Evolutionary conservation across 64 coral and sea anemone genomes (phyloP).

Genomic region (Montipora foliosa): DNA sequence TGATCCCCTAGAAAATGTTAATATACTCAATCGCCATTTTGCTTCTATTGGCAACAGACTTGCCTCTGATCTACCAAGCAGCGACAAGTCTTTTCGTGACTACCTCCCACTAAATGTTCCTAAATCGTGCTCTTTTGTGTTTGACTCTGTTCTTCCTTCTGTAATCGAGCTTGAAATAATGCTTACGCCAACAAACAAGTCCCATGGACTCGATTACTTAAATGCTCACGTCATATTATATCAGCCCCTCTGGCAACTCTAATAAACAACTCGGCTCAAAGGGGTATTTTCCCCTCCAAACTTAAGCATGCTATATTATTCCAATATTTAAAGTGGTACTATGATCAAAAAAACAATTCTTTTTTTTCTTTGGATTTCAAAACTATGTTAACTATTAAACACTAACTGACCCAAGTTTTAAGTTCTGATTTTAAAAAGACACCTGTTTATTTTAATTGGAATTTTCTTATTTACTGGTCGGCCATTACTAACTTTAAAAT

Average conservation of each 20-base stretch:
- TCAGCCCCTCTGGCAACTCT: not conserved
- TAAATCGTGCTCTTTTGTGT: no score
- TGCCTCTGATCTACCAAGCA: slow-evolving; percentile 33
- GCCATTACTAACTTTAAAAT: no score
- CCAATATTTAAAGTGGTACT: slow-evolving; percentile 35
- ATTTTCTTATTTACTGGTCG: no score
- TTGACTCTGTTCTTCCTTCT: no score
- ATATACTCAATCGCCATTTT: slow-evolving; percentile 53
- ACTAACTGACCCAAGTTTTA: no score
- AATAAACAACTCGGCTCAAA: slow-evolving; percentile 44
- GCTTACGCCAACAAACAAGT: slow-evolving; percentile 33
- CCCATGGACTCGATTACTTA: slow-evolving; percentile 10
- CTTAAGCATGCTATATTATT: not conserved
- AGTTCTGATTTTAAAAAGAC: no score
- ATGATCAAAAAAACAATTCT: not conserved
- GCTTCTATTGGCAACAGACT: slow-evolving; percentile 45
- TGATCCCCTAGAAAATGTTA: slow-evolving; percentile 11
- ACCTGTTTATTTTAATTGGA: no score
- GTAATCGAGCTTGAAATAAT: slow-evolving; percentile 23
- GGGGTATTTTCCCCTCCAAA: not conserved
- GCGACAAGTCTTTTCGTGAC: slow-evolving; percentile 34
- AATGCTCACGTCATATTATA: slow-evolving; percentile 5
- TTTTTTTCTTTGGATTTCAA: no score
- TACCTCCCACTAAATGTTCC: not conserved
- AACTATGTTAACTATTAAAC: not conserved